Evolutionary conservation across 2,888 invertebrate genomes (phyloP).

Genomic region (Sesamia inferens): DNA sequence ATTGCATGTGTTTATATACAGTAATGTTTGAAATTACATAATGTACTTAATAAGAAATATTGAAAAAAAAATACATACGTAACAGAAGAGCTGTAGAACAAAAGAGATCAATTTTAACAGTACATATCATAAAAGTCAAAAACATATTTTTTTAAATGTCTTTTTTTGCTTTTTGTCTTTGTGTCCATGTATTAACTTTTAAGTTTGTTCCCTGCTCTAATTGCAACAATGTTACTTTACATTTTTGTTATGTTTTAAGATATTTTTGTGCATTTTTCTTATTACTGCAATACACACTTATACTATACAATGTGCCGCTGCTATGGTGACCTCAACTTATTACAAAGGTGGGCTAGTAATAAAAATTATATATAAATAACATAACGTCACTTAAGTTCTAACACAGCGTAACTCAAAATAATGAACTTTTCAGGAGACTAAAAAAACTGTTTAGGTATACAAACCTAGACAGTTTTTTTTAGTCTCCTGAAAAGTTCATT

Average conservation of each 20-base stretch:
- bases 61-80: conserved; percentile 13
- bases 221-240: conserved; percentile 29
- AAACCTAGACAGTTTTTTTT: no score
- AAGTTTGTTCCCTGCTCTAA: conserved; percentile 12
- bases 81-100: conserved; percentile 37
- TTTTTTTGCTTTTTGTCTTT: conserved; percentile 14
- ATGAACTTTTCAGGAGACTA: no score
- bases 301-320: no score
- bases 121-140: conserved; percentile 57
- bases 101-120: conserved; percentile 43
- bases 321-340: no score
- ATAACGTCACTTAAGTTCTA: no score
- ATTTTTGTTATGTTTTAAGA: conserved; percentile 45
- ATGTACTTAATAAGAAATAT: conserved; percentile 49
- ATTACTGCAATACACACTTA: not conserved
- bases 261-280: conserved; percentile 40
- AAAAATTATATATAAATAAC: no score
- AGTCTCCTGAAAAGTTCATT: no score
- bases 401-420: no score
- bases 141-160: not conserved
- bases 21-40: conserved; percentile 29
- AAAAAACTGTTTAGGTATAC: no score
- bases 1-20: conserved; percentile 13
- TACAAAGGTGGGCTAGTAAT: no score
- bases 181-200: conserved; percentile 13